Base-by-base conservation (phyloP, 2,113 vertebrate genomes). In the Dicrurus megarhynchus region DNA sequence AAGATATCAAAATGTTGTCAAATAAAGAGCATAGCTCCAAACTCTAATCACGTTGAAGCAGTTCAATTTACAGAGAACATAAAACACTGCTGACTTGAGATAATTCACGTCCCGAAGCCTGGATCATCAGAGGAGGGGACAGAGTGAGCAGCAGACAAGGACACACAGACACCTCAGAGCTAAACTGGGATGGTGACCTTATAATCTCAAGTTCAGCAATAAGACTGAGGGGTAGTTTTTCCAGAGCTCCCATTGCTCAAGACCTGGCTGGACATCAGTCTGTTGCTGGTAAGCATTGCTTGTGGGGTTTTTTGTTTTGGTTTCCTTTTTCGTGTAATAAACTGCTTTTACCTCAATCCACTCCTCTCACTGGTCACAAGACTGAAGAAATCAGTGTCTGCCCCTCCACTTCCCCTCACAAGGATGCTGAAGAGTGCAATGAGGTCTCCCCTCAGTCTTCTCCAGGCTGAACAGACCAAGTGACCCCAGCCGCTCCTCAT, bases 41-140 rank as follows among this genome's bases (percentile, higher is more conserved):
- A 70, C 27, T 80, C 44, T 87, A 84, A 94, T 68, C 60, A 84
- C 44, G 67, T 27, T 79, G 87, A 96, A 90, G 84, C 69, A 90
- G 56, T 94, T 96, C 92, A 87, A 97, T 96, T 95, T 94, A 63
- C 57, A 87, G 76, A 93, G 80, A 97, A 87, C 84, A 96, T 88
- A 93, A 96, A 97, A 42, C 78, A 95, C 28, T 63, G 37, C 9
- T 56, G 69, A 85, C 44, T 87, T 94, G 41, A 93, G 65, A 53
- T 79, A 81, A 74, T 92, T 97, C 75, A 94, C 94, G 64, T 81
- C 78, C 52, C 71, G 35, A 68, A 60, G 67, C 75, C 86, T 60
- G 39, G 60, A 81, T 77, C 74, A 95, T 83, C 46, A 55, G 63
- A 93, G 87, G 46, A 87, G 59, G 13, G 3, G 57, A 57, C 67